phyloP scores from a whole-genome alignment of 2,888 invertebrate genomes.

The Luffia ferchaultella region DNA sequence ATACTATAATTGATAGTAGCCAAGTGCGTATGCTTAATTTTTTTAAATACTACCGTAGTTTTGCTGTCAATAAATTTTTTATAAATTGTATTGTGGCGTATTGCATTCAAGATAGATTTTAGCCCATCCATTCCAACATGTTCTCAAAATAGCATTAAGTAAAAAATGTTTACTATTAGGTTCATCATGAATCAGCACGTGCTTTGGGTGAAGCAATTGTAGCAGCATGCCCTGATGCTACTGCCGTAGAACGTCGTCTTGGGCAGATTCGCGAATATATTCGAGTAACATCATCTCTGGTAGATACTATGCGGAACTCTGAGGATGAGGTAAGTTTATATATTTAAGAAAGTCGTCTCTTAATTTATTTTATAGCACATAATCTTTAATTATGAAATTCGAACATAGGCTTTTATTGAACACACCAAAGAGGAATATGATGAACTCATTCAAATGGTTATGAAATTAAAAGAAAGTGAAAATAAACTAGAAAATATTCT shows the following conservation, averaged over 20 bases:
- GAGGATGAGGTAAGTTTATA: slow-evolving; percentile 68
- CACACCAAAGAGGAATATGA: slow-evolving; percentile 64
- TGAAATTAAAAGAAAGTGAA: slow-evolving; percentile 75
- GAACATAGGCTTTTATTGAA: slow-evolving; percentile 57
- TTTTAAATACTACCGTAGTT: neutral
- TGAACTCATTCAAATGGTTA: slow-evolving; percentile 71
- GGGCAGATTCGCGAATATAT: slow-evolving; percentile 79
- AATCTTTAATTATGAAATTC: slow-evolving; percentile 2
- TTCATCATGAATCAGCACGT: slow-evolving; percentile 48
- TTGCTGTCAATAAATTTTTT: too few species aligned
- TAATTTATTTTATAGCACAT: slow-evolving; percentile 1
- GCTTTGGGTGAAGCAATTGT: slow-evolving; percentile 55
- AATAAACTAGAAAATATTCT: slow-evolving; percentile 69
- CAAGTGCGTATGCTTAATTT: slow-evolving; percentile 30
- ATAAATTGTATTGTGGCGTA: neutral
- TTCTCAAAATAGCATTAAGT: too few species aligned
- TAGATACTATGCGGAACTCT: slow-evolving; percentile 73
- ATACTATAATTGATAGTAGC: slow-evolving; percentile 48
- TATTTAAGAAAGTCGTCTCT: neutral
- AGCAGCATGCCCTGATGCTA: slow-evolving; percentile 68
- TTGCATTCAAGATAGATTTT: neutral
- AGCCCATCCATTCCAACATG: too few species aligned
- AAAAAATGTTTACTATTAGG: slow-evolving; percentile 20
- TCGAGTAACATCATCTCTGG: slow-evolving; percentile 72
- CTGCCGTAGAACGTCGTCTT: slow-evolving; percentile 73